These are phyloP conservation scores for Tenthredo scrophulariae DNA, from an alignment of 2,888 invertebrate genomes.

Conservation along the genomic window DNA sequence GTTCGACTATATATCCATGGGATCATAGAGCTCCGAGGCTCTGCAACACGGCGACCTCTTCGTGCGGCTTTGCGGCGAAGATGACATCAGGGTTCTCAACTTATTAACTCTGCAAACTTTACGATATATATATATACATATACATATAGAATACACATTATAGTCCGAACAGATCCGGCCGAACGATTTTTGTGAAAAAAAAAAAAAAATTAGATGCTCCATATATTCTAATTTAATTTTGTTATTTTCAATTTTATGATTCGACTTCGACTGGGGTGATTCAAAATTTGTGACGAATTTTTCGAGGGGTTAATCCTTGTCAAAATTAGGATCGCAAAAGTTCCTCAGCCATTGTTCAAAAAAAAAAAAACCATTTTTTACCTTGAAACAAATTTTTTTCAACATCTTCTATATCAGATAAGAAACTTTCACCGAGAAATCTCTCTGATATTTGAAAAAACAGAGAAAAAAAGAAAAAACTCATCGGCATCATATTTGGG, in stretches of 20 bases:
- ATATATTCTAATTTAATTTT: not conserved
- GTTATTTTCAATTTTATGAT: not conserved
- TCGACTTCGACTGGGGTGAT: not conserved
- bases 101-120: slow-evolving; percentile 27
- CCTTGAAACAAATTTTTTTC: no score
- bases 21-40: slow-evolving; percentile 73
- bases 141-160: not conserved
- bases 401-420: no score
- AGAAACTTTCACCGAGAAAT: no score
- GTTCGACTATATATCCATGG: slow-evolving; percentile 73
- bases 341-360: no score
- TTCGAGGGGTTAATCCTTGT: no score
- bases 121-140: no score
- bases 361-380: no score
- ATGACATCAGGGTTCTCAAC: slow-evolving; percentile 74
- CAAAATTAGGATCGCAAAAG: no score
- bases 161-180: not conserved
- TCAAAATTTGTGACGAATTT: no score
- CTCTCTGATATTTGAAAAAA: not conserved
- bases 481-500: no score
- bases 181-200: not conserved
- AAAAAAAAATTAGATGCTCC: not conserved
- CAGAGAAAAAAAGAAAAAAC: not conserved
- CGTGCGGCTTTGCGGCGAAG: slow-evolving; percentile 67
- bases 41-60: slow-evolving; percentile 71